These are phyloP conservation scores for Tiliacea citrago DNA, from an alignment of 2,888 invertebrate genomes.

Conservation along the genomic window DNA sequence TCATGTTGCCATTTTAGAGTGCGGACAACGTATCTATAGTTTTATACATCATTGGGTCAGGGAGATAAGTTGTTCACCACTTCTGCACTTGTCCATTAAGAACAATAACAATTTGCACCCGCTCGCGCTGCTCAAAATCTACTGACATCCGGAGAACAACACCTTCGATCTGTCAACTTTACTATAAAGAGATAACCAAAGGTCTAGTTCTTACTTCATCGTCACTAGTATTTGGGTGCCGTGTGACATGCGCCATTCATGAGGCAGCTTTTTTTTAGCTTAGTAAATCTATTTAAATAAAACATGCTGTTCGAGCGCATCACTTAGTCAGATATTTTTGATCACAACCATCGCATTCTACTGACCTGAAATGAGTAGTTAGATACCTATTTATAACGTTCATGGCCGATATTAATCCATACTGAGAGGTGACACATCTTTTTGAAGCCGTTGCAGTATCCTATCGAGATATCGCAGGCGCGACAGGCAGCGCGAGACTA, in stretches of 20 bases:
- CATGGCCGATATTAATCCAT: not conserved
- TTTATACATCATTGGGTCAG: too few relatives aligned
- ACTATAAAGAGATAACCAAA: not conserved
- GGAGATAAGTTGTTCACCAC: too few relatives aligned
- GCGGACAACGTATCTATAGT: too few relatives aligned
- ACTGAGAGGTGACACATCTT: not conserved
- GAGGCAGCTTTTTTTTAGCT: not conserved
- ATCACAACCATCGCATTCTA: not conserved
- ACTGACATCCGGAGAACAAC: too few relatives aligned
- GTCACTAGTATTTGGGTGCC: slow-evolving; percentile 3
- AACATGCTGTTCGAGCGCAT: not conserved
- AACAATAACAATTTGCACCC: slow-evolving; percentile 4
- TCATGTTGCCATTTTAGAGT: too few relatives aligned
- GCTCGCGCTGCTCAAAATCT: too few relatives aligned
- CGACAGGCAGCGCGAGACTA: too few relatives aligned
- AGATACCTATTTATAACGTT: not conserved
- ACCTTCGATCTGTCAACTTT: too few relatives aligned
- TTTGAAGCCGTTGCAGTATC: not conserved
- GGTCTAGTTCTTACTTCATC: slow-evolving; percentile 25
- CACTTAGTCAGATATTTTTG: not conserved
- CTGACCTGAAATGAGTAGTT: not conserved
- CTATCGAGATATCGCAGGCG: too few relatives aligned
- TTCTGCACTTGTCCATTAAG: slow-evolving; percentile 3
- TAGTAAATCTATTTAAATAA: not conserved
- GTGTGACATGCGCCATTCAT: not conserved